Base-by-base conservation (phyloP, 2,797 vertebrate genomes). In the Anas flavirostris region DNA sequence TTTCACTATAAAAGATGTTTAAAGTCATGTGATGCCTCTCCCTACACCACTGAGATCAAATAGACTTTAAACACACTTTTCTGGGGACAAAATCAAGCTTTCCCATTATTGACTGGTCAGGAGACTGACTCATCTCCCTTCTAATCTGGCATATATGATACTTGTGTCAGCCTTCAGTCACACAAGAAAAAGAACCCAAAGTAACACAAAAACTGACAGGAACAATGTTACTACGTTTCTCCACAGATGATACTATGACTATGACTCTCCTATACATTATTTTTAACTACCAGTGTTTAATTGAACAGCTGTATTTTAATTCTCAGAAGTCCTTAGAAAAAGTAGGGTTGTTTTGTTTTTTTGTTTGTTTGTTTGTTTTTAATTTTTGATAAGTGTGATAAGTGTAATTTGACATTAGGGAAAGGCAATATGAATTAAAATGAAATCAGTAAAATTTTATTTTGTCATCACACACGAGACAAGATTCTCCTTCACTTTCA, bases 381-480 rank as follows among this genome's bases (percentile, higher is more conserved):
- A 55, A 31, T 39, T 62, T 50, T 74, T 86, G 58, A 87, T n/a
- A 93, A 62, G 43, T 43, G 17, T 43, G 43, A 43, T 43, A 43
- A 44, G 16, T 78, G 17, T 66, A 81, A 83, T 75, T 68, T 80
- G 41, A 58, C 50, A 75, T 44, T 18, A 95, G 83, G 81, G 81
- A 91, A 88, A 95, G 75, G 64, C 68, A 92, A 53, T 29, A 87
- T 19, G 64, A 82, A 93, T 77, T 11, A 74, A 87, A 55, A 58
- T 28, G 7, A 53, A 85, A 67, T 58, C 37, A 68, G 68, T 62
- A 74, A 60, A 85, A 87, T 15, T 59, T 75, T 73, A n/a, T 52
- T 88, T 82, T 75, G 25, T 14, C 25, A 26, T 59, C 25, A 76
- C 26, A 82, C 5, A 50, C 14, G 11, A 89, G 69, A 81, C 14